phyloP scores from a whole-genome alignment of 1,140 invertebrate species.

The Lucilia cuprina region DNA sequence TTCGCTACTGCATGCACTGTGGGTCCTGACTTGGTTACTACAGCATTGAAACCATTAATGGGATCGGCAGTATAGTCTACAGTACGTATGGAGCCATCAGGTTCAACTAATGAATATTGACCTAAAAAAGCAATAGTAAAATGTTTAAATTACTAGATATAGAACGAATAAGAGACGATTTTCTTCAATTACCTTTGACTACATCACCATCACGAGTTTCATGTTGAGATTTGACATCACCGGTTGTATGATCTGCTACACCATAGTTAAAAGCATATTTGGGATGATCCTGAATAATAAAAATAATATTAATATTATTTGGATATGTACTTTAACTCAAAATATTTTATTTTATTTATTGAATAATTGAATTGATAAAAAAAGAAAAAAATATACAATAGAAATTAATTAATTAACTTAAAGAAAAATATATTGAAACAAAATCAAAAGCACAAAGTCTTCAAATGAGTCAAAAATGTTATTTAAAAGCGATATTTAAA shows the following conservation, averaged over 20 bases:
- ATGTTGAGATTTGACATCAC: constrained; percentile 65
- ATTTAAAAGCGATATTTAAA: too few species aligned
- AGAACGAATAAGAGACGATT: neutral
- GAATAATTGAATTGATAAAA: too few species aligned
- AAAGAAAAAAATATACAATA: too few species aligned
- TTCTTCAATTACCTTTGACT: constrained; percentile 62
- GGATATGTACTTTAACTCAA: too few species aligned
- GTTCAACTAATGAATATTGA: constrained; percentile 73
- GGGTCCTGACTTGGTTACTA: constrained; percentile 67
- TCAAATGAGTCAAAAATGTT: too few species aligned
- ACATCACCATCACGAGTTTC: constrained; percentile 66
- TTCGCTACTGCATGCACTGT: constrained; percentile 63
- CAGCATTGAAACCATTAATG: constrained; percentile 68
- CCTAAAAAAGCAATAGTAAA: constrained; percentile 58
- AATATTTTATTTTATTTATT: too few species aligned
- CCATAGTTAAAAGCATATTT: constrained; percentile 67
- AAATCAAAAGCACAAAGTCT: too few species aligned
- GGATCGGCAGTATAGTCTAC: constrained; percentile 71
- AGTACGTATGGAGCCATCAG: constrained; percentile 73
- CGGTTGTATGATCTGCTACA: constrained; percentile 65
- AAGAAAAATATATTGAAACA: too few species aligned
- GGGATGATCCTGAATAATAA: constrained; percentile 60
- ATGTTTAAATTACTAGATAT: neutral
- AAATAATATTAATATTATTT: neutral
- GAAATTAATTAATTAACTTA: too few species aligned